phyloP scores from a whole-genome alignment of 2,113 vertebrate species.

The Gymnogyps californianus region DNA sequence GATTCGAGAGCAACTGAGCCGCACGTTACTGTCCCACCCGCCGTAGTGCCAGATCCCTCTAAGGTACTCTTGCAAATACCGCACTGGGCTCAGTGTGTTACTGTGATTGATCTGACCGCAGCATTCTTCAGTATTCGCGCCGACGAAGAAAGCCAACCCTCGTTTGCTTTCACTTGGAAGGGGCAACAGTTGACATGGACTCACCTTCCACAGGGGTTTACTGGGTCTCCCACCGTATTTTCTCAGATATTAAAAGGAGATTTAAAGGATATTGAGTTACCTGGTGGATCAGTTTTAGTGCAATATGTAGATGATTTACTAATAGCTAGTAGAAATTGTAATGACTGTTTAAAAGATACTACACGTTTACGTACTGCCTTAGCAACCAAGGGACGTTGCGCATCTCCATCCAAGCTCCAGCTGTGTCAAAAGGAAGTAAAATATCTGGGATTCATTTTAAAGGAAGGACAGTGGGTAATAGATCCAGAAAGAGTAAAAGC shows the following conservation, averaged over 20 bases:
- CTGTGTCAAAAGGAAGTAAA: not conserved
- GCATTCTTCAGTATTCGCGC: not conserved
- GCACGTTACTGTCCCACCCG: not conserved
- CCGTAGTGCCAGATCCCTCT: not conserved
- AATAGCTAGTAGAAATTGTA: not conserved
- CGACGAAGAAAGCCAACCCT: not conserved
- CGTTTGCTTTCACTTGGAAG: not conserved
- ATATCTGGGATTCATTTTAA: not conserved
- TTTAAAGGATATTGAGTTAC: not conserved
- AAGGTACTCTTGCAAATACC: not conserved
- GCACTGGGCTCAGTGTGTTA: accelerated
- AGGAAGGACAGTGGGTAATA: not conserved
- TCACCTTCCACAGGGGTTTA: not conserved
- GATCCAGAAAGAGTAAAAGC: not conserved
- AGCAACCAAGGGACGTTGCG: not conserved
- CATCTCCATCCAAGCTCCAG: not conserved
- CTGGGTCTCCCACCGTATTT: not conserved
- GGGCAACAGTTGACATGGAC: not conserved
- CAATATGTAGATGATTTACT: not conserved
- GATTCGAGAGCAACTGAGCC: not conserved
- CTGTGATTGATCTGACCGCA: not conserved
- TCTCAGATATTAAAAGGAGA: not conserved
- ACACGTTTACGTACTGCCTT: not conserved
- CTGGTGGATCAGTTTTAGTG: not conserved
- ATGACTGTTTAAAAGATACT: not conserved